Base-by-base conservation (phyloP, 1,140 invertebrate species). In the Diorhabda carinulata region DNA sequence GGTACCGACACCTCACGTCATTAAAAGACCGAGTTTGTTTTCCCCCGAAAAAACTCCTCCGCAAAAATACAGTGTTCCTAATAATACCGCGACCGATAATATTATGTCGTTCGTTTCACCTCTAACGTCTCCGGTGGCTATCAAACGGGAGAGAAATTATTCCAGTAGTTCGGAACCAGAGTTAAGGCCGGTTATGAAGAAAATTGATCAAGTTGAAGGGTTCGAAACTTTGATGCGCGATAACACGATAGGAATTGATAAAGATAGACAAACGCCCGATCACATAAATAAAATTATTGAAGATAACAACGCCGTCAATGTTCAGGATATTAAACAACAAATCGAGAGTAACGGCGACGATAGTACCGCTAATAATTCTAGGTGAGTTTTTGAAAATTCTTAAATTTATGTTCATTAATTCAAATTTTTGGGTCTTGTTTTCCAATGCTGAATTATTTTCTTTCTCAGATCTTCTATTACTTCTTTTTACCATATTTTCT, bases 31-130 rank as follows among this genome's bases (percentile, higher is more conserved):
- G 9, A 80, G 79, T 68, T 71, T 81, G 62, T 87, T 87, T 70
- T 86, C 85, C 61, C 86, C 86, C 0, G 84, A 86, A 66, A 84
- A 84, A 74, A 78, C 78, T 6, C 79, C 80, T 8, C 74, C 79
- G 7, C 73, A 79, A 57, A 69, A 77, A 52, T 4, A 57, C 9
- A n/a, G 7, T n/a, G 8, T 63, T n/a, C 61, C 61, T 74, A 78
- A 70, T 8, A 41, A 60, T 9, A 42, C 61, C 9, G n/a, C 43
- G 7, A 9, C 44, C 6, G 6, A 47, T 59, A 62, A 70, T 10
- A 72, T 40, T 44, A 41, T 64, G 52, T 47, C 69, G 0, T 52
- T 63, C n/a, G 59, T 77, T 52, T 78, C 76, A 64, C 79, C 64
- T 60, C 77, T 74, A 68, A 78, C n/a, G 75, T 81, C 70, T 43